Evolutionary conservation across 2,113 vertebrate genomes (phyloP).

Genomic region (Himantopus leucocephalus): DNA sequence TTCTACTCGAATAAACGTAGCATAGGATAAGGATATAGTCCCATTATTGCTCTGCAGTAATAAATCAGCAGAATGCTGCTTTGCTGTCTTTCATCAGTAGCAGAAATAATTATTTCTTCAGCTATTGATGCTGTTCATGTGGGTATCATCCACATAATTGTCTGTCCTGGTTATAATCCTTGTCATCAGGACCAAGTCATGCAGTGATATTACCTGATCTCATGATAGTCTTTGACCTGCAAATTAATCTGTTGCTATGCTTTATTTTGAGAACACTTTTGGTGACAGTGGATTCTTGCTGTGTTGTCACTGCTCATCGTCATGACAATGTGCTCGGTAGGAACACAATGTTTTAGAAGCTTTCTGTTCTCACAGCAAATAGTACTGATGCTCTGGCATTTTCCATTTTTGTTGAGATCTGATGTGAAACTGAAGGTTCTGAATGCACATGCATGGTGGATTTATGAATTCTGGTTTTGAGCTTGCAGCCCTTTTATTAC

Average conservation of each 20-base stretch:
- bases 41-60: background rate
- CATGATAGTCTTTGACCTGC: background rate
- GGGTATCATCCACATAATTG: background rate
- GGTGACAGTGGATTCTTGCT: background rate
- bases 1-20: background rate
- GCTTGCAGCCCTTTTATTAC: background rate
- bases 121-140: background rate
- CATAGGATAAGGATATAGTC: background rate
- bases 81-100: background rate
- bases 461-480: constrained; percentile 1
- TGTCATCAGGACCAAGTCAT: background rate
- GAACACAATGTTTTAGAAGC: background rate
- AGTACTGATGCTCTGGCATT: background rate
- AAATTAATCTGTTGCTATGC: background rate
- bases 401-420: background rate
- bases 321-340: background rate
- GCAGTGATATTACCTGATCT: background rate
- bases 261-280: background rate
- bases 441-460: background rate
- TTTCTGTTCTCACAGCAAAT: background rate
- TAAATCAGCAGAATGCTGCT: background rate
- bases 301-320: background rate
- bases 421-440: constrained; percentile 17
- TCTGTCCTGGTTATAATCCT: background rate
- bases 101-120: background rate